Evolutionary conservation across 2,797 vertebrate species (phyloP), one percentile per base, ranked within the genome.

Genomic region (Erithacus rubecula): DNA sequence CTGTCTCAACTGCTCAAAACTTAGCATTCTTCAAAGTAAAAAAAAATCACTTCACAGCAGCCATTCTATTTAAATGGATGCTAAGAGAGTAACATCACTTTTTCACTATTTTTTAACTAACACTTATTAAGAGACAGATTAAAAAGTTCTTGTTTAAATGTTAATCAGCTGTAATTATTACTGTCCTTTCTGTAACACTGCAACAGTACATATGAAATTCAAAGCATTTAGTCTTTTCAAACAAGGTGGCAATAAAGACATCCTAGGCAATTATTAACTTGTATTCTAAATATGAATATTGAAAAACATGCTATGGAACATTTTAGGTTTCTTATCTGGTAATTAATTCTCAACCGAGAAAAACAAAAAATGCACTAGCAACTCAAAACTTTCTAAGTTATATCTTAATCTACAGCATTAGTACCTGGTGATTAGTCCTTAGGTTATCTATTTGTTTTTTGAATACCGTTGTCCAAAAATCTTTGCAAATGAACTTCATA

Each of bases 401-500:
- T 91, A 65, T 59, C 20, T 78, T 84, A 65, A 26, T 41, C 53
- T 84, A 74, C 22, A 81, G 36, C 47, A 72, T 44, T 60, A 87
- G 89, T 97, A 99, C 99, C 98, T 99, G 99, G 97, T 99, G 99
- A 95, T 99, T 99, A 80, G 99, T 99, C 95, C 99, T 98, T 75
- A 99, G 98, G 96, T 99, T 99, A 97, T 99, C 99, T 30, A 99
- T 99, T 95, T 99, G 99, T 94, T 99, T 99, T 97, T 98, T 99
- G 97, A 99, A 99, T 69, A 99, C 98, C 46, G 98, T 98, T 82
- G 99, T 99, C 99, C 99, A 99, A 95, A 99, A 99, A 96, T 99
- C 99, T 98, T 99, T 99, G 95, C 99, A 99, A 97, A 99, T 98
- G 95, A 99, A 99, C 96, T 99, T 99, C 99, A 99, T 99, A 93